Percentiles rank a stretch among this genome's conserved stretches.
Evolutionary conservation across 2,113 vertebrate genomes (phyloP).

Genomic region (Nothocercus nigrocapillus): DNA sequence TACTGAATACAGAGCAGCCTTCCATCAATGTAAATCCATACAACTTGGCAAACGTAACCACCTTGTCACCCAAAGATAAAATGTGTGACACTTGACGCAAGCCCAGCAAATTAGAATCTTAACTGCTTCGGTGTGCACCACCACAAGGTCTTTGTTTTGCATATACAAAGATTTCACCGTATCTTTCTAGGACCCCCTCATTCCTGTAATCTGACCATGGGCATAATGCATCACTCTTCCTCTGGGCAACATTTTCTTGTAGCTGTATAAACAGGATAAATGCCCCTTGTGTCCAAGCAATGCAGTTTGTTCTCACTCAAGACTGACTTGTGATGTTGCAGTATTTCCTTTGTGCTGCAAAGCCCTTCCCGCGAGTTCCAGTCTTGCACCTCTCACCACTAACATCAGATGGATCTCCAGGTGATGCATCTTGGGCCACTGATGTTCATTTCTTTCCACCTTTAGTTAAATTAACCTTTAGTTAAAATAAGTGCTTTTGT

Average conservation of each 20-base stretch:
- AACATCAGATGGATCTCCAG: background rate
- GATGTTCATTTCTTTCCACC: background rate
- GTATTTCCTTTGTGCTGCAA: background rate
- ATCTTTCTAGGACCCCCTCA: background rate
- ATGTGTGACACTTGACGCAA: background rate
- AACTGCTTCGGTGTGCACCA: background rate
- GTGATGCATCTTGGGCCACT: background rate
- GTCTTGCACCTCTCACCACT: background rate
- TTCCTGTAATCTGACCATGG: background rate
- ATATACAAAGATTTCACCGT: background rate
- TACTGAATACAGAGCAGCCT: background rate
- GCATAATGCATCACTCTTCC: background rate
- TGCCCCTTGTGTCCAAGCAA: background rate
- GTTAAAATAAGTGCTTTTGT: background rate
- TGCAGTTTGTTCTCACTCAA: background rate
- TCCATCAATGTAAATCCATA: background rate
- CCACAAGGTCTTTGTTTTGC: background rate
- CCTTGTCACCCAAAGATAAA: background rate
- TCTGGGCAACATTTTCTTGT: background rate
- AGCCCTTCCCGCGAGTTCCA: rapidly evolving
- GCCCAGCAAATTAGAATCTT: background rate
- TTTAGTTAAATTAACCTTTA: background rate
- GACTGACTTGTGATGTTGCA: background rate
- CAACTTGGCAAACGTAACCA: background rate
- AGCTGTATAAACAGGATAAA: background rate